Evolutionary conservation across 2,888 invertebrate species (phyloP).

Genomic region (Drosophila trichaetosa): DNA sequence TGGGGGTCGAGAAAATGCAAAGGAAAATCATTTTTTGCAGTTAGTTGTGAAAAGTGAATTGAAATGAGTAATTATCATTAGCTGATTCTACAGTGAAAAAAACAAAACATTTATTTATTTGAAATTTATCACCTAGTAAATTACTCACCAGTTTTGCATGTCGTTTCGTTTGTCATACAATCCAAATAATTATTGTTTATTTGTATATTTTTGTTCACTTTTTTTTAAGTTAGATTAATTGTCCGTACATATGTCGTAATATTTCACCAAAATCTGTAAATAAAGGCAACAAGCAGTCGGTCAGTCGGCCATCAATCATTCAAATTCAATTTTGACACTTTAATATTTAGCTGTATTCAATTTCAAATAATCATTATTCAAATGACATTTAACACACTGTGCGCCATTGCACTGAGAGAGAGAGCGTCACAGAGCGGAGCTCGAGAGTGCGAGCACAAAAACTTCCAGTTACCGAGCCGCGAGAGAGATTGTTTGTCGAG

Average conservation of each 20-base stretch:
- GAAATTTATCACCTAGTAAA: background rate
- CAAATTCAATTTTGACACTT: constrained; percentile 25
- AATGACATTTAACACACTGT: constrained; percentile 51
- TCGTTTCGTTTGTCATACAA: constrained; percentile 26
- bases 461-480: background rate
- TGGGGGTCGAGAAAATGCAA: background rate
- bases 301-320: constrained; percentile 31
- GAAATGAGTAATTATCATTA: constrained; percentile 21
- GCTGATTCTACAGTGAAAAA: background rate
- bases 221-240: constrained; percentile 20
- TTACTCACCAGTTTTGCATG: constrained; percentile 49
- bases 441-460: constrained; percentile 5
- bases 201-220: constrained; percentile 14
- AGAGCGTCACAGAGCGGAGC: constrained; percentile 14
- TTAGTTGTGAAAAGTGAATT: constrained; percentile 9
- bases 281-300: constrained; percentile 22
- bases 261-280: constrained; percentile 54
- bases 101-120: background rate
- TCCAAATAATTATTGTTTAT: constrained; percentile 30
- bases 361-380: constrained; percentile 34
- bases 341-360: constrained; percentile 13
- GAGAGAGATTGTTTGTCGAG: background rate
- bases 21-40: constrained; percentile 3
- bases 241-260: constrained; percentile 18
- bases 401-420: constrained; percentile 46